A percentile compares a stretch with the other conserved stretches of the same genome.
These are phyloP conservation scores for Babylonia areolata DNA, from an alignment of 1,140 invertebrate genomes.

Conservation along the genomic window DNA sequence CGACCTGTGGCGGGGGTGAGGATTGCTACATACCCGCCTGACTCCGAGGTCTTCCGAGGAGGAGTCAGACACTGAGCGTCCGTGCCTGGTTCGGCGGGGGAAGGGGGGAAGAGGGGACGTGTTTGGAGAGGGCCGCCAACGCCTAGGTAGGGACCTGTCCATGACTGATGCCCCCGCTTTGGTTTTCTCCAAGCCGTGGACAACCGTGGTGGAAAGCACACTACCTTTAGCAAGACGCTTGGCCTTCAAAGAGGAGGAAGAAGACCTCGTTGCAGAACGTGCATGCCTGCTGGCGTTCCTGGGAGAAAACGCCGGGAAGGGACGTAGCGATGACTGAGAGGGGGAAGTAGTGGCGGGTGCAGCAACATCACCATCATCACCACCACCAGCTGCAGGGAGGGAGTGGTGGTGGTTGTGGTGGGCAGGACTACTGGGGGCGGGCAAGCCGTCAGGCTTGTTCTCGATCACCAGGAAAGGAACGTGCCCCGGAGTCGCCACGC, in stretches of 20 bases:
- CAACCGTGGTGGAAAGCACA: too few species aligned
- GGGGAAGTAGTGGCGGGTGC: background rate
- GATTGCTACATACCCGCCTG: background rate
- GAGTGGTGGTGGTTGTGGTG: background rate
- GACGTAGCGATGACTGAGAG: background rate
- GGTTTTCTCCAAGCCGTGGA: too few species aligned
- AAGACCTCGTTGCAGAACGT: background rate
- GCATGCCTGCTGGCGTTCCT: background rate
- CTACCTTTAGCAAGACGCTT: too few species aligned
- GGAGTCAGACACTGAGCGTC: background rate
- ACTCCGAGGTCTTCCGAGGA: background rate
- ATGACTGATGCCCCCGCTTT: too few species aligned
- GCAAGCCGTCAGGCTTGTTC: background rate
- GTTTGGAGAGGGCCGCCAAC: too few species aligned
- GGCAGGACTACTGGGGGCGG: background rate
- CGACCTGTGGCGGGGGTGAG: background rate
- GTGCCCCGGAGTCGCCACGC: background rate
- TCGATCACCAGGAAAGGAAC: slow-evolving; percentile 38
- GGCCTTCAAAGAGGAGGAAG: background rate
- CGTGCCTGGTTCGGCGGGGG: background rate
- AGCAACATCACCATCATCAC: background rate
- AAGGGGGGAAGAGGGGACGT: background rate
- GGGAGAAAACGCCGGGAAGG: background rate
- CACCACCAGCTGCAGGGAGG: background rate
- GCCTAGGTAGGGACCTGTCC: too few species aligned